Evolutionary conservation across 2,888 invertebrate genomes (phyloP).

Genomic region (Globia sparganii): DNA sequence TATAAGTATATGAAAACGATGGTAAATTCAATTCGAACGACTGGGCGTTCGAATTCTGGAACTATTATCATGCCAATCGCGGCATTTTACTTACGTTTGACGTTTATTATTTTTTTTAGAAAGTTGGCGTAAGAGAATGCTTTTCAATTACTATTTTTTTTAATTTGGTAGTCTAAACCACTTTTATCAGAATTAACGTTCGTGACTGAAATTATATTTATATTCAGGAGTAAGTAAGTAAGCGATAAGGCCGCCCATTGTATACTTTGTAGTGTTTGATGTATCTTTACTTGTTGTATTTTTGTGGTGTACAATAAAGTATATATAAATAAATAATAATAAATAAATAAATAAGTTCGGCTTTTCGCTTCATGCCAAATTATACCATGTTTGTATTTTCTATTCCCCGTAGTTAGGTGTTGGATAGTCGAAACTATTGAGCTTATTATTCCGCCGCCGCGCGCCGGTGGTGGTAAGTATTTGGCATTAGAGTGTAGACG

Average conservation of each 20-base stretch:
- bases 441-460: slow-evolving; percentile 8
- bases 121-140: not conserved
- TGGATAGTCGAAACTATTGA: not conserved
- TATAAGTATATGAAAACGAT: no score
- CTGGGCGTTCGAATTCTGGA: not conserved
- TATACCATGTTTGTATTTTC: not conserved
- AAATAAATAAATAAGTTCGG: no score
- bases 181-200: not conserved
- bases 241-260: no score
- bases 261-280: no score
- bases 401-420: not conserved
- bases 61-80: not conserved
- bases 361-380: not conserved
- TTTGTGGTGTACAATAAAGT: no score
- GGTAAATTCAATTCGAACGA: not conserved
- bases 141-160: not conserved
- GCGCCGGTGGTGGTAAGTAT: slow-evolving; percentile 14
- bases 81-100: not conserved
- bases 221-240: not conserved
- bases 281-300: no score
- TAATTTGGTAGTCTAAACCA: not conserved
- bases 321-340: no score
- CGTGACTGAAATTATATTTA: not conserved
- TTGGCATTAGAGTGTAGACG: slow-evolving; percentile 15
- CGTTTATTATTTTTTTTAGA: not conserved